Conservation (phyloP, 2,113 vertebrate species). For the Clarias macrocephalus region DNA sequence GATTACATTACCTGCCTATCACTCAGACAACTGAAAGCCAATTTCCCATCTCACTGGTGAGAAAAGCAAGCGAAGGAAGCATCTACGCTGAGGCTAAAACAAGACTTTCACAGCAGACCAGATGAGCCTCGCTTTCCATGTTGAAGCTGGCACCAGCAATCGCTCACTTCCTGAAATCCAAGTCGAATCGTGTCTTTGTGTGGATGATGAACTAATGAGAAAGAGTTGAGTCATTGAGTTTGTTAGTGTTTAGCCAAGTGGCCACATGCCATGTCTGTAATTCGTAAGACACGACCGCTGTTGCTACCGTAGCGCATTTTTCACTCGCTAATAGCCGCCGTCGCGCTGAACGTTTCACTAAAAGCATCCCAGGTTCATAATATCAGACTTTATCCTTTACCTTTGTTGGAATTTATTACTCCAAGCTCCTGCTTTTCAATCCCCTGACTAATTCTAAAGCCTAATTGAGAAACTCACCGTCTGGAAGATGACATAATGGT, state of each 20-base stretch:
- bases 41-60: constrained; percentile 9
- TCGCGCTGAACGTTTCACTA: background rate
- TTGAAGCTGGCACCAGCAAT: background rate
- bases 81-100: background rate
- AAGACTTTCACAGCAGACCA: too few species aligned
- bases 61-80: background rate
- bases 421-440: background rate
- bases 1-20: constrained; percentile 13
- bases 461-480: background rate
- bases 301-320: background rate
- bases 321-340: background rate
- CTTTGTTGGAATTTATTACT: background rate
- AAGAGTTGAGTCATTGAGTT: background rate
- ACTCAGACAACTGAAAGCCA: constrained; percentile 11
- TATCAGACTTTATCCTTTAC: background rate
- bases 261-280: background rate
- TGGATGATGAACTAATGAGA: background rate
- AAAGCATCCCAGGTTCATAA: background rate
- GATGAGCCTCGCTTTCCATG: background rate
- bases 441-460: background rate
- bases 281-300: too few species aligned
- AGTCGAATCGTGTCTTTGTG: background rate
- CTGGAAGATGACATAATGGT: constrained; percentile 12
- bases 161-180: background rate
- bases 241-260: background rate